Base-by-base conservation (phyloP, 2,888 invertebrate genomes). In the Xiphydria camelus region DNA sequence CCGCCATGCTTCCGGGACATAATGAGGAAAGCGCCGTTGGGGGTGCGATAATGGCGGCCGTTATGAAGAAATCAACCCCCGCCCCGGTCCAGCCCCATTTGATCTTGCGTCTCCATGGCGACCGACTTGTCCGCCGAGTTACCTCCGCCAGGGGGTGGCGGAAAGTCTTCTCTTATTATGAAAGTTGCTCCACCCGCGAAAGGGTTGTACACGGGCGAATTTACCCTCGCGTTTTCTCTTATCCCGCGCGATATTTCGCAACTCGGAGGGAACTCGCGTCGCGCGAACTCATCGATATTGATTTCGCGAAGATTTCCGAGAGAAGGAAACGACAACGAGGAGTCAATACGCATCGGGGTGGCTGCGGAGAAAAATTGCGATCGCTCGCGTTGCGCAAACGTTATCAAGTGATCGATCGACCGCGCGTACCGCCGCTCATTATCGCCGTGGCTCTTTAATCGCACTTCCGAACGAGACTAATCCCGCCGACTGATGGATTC, bases 31-130 rank as follows among this genome's bases (percentile, higher is more conserved):
- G 34, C n/a, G n/a, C n/a, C 36, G 42, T 29, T 22, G 43, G 37
- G 43, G 38, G 38, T 22, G 43, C 66, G 68, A 73, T 72, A 71
- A 73, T 73, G 72, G 73, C 70, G 60, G 66, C 68, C 72, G 66
- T 73, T 74, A 74, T 72, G 75, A 75, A 75, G 75, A 75, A 75
- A 75, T 73, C 70, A 74, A 69, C 67, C 55, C 66, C 61, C 53
- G 58, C 51, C 56, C 47, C 41, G 36, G 33, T 42, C 36, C 36
- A 41, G 43, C 46, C 61, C 58, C 56, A 56, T 58, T 62, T 62
- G 59, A 63, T 62, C 62, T 41, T 55, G 45, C 55, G 69, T 70
- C 59, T 42, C 71, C 70, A 72, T 72, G 60, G 61, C 62, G 59
- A 73, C 73, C 69, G 70, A 63, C 71, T 70, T 70, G 68, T 68